Evolutionary conservation across 2,797 vertebrate species (phyloP).

Genomic region (Cirrhinus mrigala): DNA sequence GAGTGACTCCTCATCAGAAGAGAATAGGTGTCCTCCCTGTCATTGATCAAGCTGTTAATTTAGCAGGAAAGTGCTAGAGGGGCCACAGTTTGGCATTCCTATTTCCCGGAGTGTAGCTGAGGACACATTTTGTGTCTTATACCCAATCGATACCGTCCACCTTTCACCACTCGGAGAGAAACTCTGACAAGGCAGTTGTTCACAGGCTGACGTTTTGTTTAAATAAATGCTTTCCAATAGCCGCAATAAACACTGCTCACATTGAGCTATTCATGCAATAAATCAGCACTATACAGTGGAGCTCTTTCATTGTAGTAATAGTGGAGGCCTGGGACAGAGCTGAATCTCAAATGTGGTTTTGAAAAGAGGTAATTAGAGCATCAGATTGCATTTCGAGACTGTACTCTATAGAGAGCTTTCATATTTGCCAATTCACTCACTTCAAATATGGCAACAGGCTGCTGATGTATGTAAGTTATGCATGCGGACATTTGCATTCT

Average conservation of each 20-base stretch:
- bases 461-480: slow-evolving; percentile 59
- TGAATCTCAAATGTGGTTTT: slow-evolving; percentile 41
- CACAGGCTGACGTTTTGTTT: slow-evolving; percentile 75
- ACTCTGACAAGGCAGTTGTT: slow-evolving; percentile 66
- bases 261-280: slow-evolving; percentile 76
- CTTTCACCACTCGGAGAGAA: slow-evolving; percentile 16
- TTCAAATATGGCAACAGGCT: slow-evolving; percentile 62
- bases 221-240: slow-evolving; percentile 72
- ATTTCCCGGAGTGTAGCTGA: slow-evolving; percentile 61
- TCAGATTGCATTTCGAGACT: slow-evolving; percentile 74
- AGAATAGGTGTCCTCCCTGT: slow-evolving; percentile 50
- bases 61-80: slow-evolving; percentile 58
- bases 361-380: slow-evolving; percentile 73
- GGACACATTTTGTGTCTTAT: slow-evolving; percentile 65
- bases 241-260: slow-evolving; percentile 74
- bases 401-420: slow-evolving; percentile 73
- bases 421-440: slow-evolving; percentile 64
- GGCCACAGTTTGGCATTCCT: slow-evolving; percentile 49
- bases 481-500: slow-evolving; percentile 64
- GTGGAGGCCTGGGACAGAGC: slow-evolving; percentile 15
- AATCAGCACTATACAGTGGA: slow-evolving; percentile 76
- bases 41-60: slow-evolving; percentile 72
- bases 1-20: slow-evolving; percentile 40
- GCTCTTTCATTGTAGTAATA: slow-evolving; percentile 73
- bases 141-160: slow-evolving; percentile 52